Evolutionary conservation across 1,140 invertebrate genomes (phyloP), one percentile per base, ranked within the genome.

Genomic region (Bombus superbus): DNA sequence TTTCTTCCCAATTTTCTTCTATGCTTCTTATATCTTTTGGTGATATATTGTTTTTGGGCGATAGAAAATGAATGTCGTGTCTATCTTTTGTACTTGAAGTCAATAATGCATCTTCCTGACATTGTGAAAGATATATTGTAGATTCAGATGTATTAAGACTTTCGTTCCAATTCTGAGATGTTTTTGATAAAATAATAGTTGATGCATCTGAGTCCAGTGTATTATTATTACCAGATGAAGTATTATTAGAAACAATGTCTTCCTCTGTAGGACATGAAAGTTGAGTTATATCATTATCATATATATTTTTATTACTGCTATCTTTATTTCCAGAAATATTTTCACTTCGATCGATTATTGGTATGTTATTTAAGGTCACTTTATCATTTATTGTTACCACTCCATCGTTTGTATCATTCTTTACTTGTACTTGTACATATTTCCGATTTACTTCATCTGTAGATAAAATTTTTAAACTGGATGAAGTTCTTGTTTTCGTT

Each of bases 371-470:
- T 85, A 77, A 57, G 64, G 22, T 64, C 59, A 47, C 47, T 68
- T 71, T 81, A 11, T 91, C 69, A 18, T 75, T 77, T 80, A 89
- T 73, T 22, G 38, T 91, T 25, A 88, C 81, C 25, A 80, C 69
- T 35, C 78, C 66, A 42, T 81, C 86, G 6, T 72, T 72, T 13
- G 72, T 73, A 6, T 89, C 76, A 15, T 64, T 69, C 4, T 84
- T 85, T 13, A 91, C 66, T 62, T 89, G 74, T 72, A 91, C 57
- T 68, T 92, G 88, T 18, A 89, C 35, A 35, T 82, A 81, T 35
- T 92, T 92, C 2, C 28, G 59, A 79, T 91, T 92, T 28, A 93
- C 87, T 66, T 92, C 89, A 3, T 92, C 88, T 40, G 44, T 89
- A 1, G 86, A 90, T 28, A 93, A 87, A 32, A 90, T 44, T 75